Evolutionary conservation across 30 jellyfish, hydroid and myxozoan species (phyloP).

Genomic region (Aurelia sp.): DNA sequence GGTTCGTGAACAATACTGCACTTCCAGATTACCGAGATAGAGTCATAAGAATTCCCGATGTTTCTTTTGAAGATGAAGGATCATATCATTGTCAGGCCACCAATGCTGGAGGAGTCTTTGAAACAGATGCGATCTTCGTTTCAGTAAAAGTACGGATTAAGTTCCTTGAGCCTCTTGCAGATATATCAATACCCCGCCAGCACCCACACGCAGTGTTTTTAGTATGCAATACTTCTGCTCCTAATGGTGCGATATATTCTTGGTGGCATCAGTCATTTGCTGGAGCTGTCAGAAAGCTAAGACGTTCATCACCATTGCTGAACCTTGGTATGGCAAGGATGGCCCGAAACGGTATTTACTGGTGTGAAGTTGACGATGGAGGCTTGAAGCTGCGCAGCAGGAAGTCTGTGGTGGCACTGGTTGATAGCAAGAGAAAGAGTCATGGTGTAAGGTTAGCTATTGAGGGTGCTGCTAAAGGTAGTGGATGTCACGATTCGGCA

Average conservation of each 20-base stretch:
- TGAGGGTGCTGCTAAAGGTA: constrained; percentile 5
- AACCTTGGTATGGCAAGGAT: constrained; percentile 28
- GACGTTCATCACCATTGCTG: constrained; percentile 41
- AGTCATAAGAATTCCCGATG: constrained; percentile 36
- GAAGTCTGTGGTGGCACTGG: constrained; percentile 79
- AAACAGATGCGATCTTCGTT: constrained; percentile 65
- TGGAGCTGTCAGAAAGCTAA: constrained; percentile 29
- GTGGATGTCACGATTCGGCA: constrained; percentile 28
- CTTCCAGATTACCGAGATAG: constrained; percentile 65
- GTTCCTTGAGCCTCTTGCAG: constrained; percentile 64
- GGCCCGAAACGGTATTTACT: constrained; percentile 70
- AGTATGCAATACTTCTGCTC: constrained; percentile 78
- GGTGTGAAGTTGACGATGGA: constrained; percentile 95
- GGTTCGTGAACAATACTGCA: constrained; percentile 80
- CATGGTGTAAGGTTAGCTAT: constrained; percentile 59
- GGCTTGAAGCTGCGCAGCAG: constrained; percentile 68
- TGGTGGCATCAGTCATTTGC: constrained; percentile 80
- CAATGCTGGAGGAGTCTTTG: constrained; percentile 50
- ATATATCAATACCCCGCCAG: constrained; percentile 37
- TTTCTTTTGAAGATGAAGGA: constrained; percentile 71
- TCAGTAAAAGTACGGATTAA: constrained; percentile 21
- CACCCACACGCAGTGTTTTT: constrained; percentile 35
- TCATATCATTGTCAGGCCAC: constrained; percentile 72
- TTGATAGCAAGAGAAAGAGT: constrained; percentile 38
- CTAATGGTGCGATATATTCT: constrained; percentile 30